Percentiles rank a stretch among this genome's conserved stretches.
phyloP scores from a whole-genome alignment of 64 coral and sea anemone species.

The Platygyra sinensis region DNA sequence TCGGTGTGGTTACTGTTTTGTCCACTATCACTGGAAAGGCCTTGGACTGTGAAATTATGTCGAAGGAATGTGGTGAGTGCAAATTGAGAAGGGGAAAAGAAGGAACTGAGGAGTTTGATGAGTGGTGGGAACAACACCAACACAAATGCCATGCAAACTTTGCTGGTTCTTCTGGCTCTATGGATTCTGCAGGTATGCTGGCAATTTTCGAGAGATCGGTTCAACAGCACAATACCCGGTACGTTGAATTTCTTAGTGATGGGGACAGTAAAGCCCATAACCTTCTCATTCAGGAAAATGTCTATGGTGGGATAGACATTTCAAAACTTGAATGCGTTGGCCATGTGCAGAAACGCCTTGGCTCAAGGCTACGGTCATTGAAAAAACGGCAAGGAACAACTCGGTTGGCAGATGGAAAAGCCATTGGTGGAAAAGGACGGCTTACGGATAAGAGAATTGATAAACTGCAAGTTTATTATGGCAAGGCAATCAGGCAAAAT shows the following conservation, averaged over 20 bases:
- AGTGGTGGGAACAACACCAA: constrained; percentile 30
- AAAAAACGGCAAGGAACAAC: constrained; percentile 20
- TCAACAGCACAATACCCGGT: neutral
- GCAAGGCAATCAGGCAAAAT: constrained; percentile 55
- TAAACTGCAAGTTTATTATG: constrained; percentile 62
- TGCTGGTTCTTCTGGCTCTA: neutral
- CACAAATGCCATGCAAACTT: constrained; percentile 4
- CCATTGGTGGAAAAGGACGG: no score
- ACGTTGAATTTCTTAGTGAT: constrained; percentile 25
- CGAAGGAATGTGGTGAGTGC: constrained; percentile 33
- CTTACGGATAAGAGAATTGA: constrained; percentile 33
- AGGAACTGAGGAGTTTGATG: constrained; percentile 27
- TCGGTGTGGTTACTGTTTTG: neutral
- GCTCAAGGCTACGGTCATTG: no score
- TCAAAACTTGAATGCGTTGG: no score
- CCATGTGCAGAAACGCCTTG: no score
- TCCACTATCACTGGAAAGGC: constrained; percentile 25
- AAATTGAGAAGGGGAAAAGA: constrained; percentile 3
- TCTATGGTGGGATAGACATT: no score
- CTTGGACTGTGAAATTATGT: constrained; percentile 25
- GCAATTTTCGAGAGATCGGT: neutral
- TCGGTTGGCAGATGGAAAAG: constrained; percentile 7
- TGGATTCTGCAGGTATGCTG: constrained; percentile 8
- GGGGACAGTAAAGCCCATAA: neutral
- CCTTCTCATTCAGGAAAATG: no score